Evolutionary conservation across 2,888 invertebrate genomes (phyloP), one percentile per base, ranked within the genome.

Genomic region (Andrena trimmerana): DNA sequence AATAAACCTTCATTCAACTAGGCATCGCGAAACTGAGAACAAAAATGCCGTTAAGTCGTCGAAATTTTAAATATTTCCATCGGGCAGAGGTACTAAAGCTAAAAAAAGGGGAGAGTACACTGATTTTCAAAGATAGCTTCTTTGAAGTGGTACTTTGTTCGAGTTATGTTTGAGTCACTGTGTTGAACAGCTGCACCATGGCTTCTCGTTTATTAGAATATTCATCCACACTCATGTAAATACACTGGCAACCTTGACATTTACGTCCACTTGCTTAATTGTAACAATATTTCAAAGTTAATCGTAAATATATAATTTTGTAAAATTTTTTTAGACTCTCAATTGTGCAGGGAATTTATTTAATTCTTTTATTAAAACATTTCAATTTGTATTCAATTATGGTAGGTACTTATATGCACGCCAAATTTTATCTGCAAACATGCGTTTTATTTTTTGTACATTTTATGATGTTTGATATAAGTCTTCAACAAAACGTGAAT

Each of bases 81-180:
- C 13, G 10, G 7, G 36, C 10, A 6, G 31, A 66, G 6, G 16
- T n/a, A 60, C 60, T 66, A 42, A 66, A 27, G 31, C 59, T 59
- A 52, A 65, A 42, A 24, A 42, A 69, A 76, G 68, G 67, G 48
- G 24, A 62, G 31, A 13, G 52, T 66, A 60, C 60, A 62, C 70
- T 31, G 65, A 13, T 29, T 8, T 31, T 27, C 52, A 62, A 62
- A 54, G 70, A 78, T 80, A 80, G 60, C 70, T 54, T 27, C 80
- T 78, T 80, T 80, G 78, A 80, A 70, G 66, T 27, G 16, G 27
- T 2, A 31, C 42, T 67, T 78, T 79, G 69, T 70, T 70, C 66
- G 66, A 78, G 31, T 54, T 67, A 48, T 48, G 62, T 50, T 67
- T 48, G 48, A 10, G 20, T 29, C 54, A 33, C 31, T 62, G 52